These are phyloP conservation scores for Bombylius discolor DNA, from an alignment of 2,888 invertebrate species.

Conservation along the genomic window DNA sequence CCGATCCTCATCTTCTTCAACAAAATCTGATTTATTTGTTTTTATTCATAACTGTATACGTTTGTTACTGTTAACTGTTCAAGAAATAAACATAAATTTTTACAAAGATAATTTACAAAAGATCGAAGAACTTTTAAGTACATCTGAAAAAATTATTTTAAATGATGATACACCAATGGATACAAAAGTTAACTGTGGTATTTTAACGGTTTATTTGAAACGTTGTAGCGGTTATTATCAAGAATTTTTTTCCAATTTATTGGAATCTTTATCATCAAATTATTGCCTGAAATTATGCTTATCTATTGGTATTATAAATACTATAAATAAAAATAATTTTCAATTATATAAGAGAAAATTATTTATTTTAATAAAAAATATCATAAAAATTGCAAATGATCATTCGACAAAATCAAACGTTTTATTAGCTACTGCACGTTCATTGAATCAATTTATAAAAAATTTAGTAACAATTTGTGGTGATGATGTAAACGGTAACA, in stretches of 20 bases:
- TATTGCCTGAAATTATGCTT: slow-evolving; percentile 19
- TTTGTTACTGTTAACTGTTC: slow-evolving; percentile 31
- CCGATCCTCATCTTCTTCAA: slow-evolving; percentile 27
- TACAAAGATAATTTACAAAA: neutral
- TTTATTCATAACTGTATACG: slow-evolving; percentile 37
- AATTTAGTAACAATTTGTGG: slow-evolving; percentile 18
- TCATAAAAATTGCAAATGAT: slow-evolving; percentile 18
- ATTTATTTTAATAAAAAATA: slow-evolving; percentile 17
- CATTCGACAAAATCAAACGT: slow-evolving; percentile 23
- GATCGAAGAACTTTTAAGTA: slow-evolving; percentile 10
- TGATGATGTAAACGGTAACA: neutral
- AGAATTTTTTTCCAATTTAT: slow-evolving; percentile 14
- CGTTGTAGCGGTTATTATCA: slow-evolving; percentile 30
- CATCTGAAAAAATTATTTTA: slow-evolving; percentile 29
- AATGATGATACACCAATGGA: slow-evolving; percentile 49
- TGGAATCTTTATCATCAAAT: slow-evolving; percentile 9
- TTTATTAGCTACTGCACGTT: slow-evolving; percentile 25
- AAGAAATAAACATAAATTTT: slow-evolving; percentile 32
- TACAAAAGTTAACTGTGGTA: slow-evolving; percentile 49
- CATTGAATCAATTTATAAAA: slow-evolving; percentile 23
- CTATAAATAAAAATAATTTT: slow-evolving; percentile 24
- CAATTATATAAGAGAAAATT: slow-evolving; percentile 9
- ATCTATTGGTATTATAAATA: slow-evolving; percentile 27
- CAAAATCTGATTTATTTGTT: slow-evolving; percentile 28
- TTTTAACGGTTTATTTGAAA: slow-evolving; percentile 41